Base-by-base conservation (phyloP, 2,113 vertebrate species). In the Thalassarche chlororhynchos region DNA sequence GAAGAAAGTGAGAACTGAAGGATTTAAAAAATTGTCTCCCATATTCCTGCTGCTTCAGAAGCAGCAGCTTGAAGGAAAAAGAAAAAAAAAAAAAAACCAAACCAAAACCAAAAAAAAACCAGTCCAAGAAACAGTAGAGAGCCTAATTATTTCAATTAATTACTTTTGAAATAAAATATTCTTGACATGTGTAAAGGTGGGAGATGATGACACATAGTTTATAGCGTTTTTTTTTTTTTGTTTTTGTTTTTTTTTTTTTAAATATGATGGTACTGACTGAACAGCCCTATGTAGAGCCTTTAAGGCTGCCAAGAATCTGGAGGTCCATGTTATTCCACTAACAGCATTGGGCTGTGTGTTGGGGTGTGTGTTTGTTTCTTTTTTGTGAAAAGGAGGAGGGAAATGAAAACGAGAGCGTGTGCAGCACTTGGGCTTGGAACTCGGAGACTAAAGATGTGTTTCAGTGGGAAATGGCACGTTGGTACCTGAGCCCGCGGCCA, bases 271-370 rank as follows among this genome's bases (percentile, higher is more conserved):
- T 32, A 20, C 8, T 47, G 26, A 54, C 78, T 62, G 15, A 70
- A 40, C 18, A 52, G 5, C 8, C 14, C 23, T 57, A 3, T 14
- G 8, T 5, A 55, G 11, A 60, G 7, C 19, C 3, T 77, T 49
- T 23, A 72, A 21, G 38, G 18, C 24, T 90, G 47, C 52, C 16
- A 80, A 65, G 82, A 71, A 34, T 7, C 47, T 85, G 54, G 52
- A 57, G 36, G 16, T 52, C 47, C 3, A 0, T 34, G 61, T 10
- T 58, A 17, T 0, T 71, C 24, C 6, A 3, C 8, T 38, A 15
- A 9, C 13, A 38, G 17, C 12, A 2, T 4, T 47, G 74, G 28
- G 18, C 18, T 68, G 12, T 17, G 31, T 49, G 5, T 36, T 60
- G 70, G 32, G 28, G 14, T 11, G 10, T 8, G 5, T 42, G 54